Base-by-base conservation (phyloP, 1,140 invertebrate genomes). In the Philopotamus ludificatus region DNA sequence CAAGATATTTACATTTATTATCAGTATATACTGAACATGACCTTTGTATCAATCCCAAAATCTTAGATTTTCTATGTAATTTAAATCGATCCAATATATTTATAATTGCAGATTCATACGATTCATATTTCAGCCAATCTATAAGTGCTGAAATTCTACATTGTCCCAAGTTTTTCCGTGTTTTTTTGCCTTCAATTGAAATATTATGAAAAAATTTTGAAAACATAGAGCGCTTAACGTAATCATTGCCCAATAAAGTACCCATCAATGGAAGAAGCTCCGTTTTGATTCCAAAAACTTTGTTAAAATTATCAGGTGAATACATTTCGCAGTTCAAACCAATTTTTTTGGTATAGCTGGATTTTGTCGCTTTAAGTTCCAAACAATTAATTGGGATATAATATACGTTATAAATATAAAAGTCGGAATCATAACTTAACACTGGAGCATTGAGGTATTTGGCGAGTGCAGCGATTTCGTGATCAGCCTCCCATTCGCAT, bases 391-490 rank as follows among this genome's bases (percentile, higher is more conserved):
- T 86, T 0, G 91, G 90, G 63, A 95, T 90, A 72, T 94, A 94
- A 1, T 84, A 73, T 1, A 93, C 83, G 77, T 92, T 88, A 76
- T 89, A 93, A 54, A 96, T 88, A 74, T 87, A 95, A 80, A 94
- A 97, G 81, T 97, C 94, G 1, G 93, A 95, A 76, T 97, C 94
- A 70, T 89, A 89, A 73, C 91, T 94, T 0, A 97, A 71, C 9
- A 96, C 86, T 2, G 93, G 93, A 72, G 92, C 95, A 26, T 89
- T 80, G 3, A 94, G 79, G 53, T 85, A 79, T 67, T 85, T 85
- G 0, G 92, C 90, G 53, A 95, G 71, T 0, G 86, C 85, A 1
- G 91, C 91, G 58, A 95, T 86, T 72, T 93, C 87, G 68, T 87
- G 84, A 76, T 97, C 94, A 41, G 93, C 93, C 80, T 96, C 94